Percentiles rank a stretch among this genome's conserved stretches.
Conservation (phyloP, 2,888 invertebrate genomes). For the Harpagoxenus sublaevis region DNA sequence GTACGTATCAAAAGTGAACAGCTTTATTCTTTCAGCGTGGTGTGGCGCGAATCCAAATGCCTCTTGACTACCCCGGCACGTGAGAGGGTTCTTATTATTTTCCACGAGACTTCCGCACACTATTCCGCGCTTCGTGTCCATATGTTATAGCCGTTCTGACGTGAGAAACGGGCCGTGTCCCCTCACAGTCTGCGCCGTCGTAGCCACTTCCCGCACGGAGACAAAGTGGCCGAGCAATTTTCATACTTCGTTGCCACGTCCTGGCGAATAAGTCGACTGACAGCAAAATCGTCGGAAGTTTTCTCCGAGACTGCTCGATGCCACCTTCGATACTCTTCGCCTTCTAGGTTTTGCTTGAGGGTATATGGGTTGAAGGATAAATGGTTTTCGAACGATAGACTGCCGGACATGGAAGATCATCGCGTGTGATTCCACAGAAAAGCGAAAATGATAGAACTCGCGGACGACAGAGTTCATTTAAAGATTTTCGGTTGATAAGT, state of each 20-base stretch:
- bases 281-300: slow-evolving; percentile 43
- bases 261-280: slow-evolving; percentile 37
- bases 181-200: slow-evolving; percentile 30
- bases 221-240: slow-evolving; percentile 57
- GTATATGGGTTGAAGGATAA: not conserved
- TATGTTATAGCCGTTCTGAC: slow-evolving; percentile 44
- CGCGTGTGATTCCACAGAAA: not conserved
- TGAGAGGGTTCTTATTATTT: slow-evolving; percentile 73
- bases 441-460: not conserved
- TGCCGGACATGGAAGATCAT: not conserved
- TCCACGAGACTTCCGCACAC: slow-evolving; percentile 45
- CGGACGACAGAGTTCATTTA: not conserved
- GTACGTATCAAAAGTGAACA: slow-evolving; percentile 79
- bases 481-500: not conserved
- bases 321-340: not conserved
- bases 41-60: slow-evolving; percentile 80
- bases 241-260: slow-evolving; percentile 44
- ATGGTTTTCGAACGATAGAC: slow-evolving; percentile 8
- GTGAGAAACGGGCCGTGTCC: slow-evolving; percentile 48
- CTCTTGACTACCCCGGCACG: slow-evolving; percentile 59
- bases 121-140: slow-evolving; percentile 33
- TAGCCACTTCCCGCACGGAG: slow-evolving; percentile 25
- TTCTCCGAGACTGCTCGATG: not conserved
- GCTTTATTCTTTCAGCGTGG: slow-evolving; percentile 81
- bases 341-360: not conserved